phyloP scores from a whole-genome alignment of 2,113 vertebrate species.

The Nerophis lumbriciformis region DNA sequence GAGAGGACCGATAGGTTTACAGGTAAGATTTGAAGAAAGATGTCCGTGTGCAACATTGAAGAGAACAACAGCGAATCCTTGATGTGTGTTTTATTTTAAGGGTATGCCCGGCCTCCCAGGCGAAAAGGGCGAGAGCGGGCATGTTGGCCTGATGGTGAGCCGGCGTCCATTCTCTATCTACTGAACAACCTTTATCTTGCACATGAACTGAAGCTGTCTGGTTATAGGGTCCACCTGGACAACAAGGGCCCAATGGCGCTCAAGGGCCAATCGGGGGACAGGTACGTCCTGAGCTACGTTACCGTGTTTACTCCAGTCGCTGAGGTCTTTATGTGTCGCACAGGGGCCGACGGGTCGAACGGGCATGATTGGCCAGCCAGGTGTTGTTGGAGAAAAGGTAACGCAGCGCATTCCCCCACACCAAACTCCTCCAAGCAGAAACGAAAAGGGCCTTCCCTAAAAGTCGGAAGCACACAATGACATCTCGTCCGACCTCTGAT shows the following conservation, averaged over 20 bases:
- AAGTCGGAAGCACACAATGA: too few relatives aligned
- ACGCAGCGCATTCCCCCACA: not conserved
- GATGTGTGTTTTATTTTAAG: slow-evolving; percentile 38
- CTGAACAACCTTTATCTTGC: not conserved
- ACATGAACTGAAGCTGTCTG: not conserved
- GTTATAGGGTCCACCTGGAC: slow-evolving; percentile 69
- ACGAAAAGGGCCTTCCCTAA: too few relatives aligned
- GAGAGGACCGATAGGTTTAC: slow-evolving; percentile 70
- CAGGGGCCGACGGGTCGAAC: slow-evolving; percentile 64
- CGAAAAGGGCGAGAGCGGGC: slow-evolving; percentile 73
- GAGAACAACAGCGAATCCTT: not conserved
- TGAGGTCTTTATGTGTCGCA: not conserved
- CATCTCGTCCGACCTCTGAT: too few relatives aligned
- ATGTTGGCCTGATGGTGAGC: slow-evolving; percentile 66
- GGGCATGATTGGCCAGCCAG: slow-evolving; percentile 83
- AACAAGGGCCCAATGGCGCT: slow-evolving; percentile 73
- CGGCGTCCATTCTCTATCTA: not conserved
- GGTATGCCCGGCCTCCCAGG: slow-evolving; percentile 74
- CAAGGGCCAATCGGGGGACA: slow-evolving; percentile 84
- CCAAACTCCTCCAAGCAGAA: too few relatives aligned
- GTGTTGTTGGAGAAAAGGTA: slow-evolving; percentile 90
- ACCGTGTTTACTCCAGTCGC: not conserved
- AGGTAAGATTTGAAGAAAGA: slow-evolving; percentile 49
- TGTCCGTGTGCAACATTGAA: not conserved
- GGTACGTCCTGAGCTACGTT: slow-evolving; percentile 37